These are phyloP conservation scores for Neotoma lepida DNA, from an alignment of 2,113 vertebrate genomes.

Conservation along the genomic window DNA sequence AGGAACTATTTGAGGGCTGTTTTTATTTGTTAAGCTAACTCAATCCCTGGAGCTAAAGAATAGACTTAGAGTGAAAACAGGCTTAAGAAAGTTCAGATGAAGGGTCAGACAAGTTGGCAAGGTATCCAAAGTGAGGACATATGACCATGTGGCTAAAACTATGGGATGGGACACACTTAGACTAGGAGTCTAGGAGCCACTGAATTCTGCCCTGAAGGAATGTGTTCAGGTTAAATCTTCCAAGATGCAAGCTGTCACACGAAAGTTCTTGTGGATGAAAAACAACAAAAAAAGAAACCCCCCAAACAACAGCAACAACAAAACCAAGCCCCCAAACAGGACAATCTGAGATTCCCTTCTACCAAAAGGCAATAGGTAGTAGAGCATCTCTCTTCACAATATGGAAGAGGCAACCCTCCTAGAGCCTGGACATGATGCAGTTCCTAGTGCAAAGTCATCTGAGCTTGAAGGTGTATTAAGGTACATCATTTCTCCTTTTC, in stretches of 20 bases:
- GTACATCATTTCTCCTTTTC: slow-evolving; percentile 24
- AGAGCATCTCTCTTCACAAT: slow-evolving; percentile 18
- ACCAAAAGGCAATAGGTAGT: neutral
- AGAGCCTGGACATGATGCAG: neutral
- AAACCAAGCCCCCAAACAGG: neutral
- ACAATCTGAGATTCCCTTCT: slow-evolving; percentile 1
- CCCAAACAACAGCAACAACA: neutral
- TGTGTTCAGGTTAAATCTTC: neutral
- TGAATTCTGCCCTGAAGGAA: slow-evolving; percentile 4
- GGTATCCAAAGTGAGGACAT: slow-evolving; percentile 30
- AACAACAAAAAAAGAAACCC: neutral
- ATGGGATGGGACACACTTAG: neutral
- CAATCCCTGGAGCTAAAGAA: slow-evolving; percentile 18
- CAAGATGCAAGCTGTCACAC: neutral
- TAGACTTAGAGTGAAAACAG: neutral
- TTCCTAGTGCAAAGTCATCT: slow-evolving; percentile 7
- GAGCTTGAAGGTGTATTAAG: slow-evolving; percentile 22
- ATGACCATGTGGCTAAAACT: neutral
- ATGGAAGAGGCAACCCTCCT: neutral
- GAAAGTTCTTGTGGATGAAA: neutral
- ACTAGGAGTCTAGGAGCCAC: neutral
- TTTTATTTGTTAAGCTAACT: slow-evolving; percentile 38
- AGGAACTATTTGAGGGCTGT: slow-evolving; percentile 25
- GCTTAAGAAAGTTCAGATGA: slow-evolving; percentile 16
- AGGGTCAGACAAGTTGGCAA: neutral